phyloP scores from a whole-genome alignment of 2,797 vertebrate genomes.

The Neosilurus mollespiculum region DNA sequence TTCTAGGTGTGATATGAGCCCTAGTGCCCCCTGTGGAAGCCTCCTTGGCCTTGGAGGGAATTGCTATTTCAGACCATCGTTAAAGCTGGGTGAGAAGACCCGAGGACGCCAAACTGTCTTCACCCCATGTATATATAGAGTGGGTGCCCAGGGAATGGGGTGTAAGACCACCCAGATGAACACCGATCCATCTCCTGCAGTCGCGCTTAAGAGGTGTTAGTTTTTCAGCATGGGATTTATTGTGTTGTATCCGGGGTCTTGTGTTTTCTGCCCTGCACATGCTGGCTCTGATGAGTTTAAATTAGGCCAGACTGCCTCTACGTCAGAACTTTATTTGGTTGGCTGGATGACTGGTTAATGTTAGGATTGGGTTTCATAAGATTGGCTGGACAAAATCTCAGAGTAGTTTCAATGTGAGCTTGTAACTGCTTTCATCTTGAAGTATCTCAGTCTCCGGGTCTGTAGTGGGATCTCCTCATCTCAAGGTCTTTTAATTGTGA shows the following conservation, averaged over 20 bases:
- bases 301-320: slow-evolving; percentile 45
- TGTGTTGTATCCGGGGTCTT: slow-evolving; percentile 39
- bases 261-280: slow-evolving; percentile 40
- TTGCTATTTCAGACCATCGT: slow-evolving; percentile 63
- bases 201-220: slow-evolving; percentile 42
- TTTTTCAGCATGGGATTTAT: slow-evolving; percentile 43
- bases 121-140: slow-evolving; percentile 77
- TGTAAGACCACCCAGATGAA: slow-evolving; percentile 41
- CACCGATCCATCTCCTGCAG: slow-evolving; percentile 61
- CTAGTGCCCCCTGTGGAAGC: slow-evolving; percentile 50
- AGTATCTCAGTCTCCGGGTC: slow-evolving; percentile 46
- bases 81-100: slow-evolving; percentile 74
- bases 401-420: slow-evolving; percentile 36
- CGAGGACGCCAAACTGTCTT: slow-evolving; percentile 76
- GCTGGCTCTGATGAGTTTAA: slow-evolving; percentile 41
- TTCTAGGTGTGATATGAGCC: slow-evolving; percentile 56
- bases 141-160: slow-evolving; percentile 21
- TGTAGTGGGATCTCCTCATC: slow-evolving; percentile 35
- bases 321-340: slow-evolving; percentile 25
- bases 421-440: slow-evolving; percentile 52
- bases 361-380: slow-evolving; percentile 27
- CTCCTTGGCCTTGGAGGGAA: slow-evolving; percentile 43
- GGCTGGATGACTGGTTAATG: background rate
- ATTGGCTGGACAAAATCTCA: slow-evolving; percentile 21
- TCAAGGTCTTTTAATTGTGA: slow-evolving; percentile 3